Base-by-base conservation (phyloP, 2,113 vertebrate species). In the Passer domesticus region DNA sequence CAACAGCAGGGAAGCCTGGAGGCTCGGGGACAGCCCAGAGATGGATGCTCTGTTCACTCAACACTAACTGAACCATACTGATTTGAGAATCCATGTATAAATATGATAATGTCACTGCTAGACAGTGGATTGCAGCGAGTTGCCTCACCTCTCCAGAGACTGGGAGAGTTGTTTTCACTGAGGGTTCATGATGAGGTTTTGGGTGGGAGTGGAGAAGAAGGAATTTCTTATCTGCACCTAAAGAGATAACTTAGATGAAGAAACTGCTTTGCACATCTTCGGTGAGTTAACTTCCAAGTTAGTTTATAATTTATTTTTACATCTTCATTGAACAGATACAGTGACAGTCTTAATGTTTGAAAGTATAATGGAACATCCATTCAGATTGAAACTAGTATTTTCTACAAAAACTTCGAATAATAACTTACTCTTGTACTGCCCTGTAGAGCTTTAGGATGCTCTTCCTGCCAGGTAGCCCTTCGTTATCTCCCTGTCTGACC, bases 221-320 rank as follows among this genome's bases (percentile, higher is more conserved):
- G 63, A 92, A 92, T 95, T 83, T 83, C 83, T 90, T 94, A 90
- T 93, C 88, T 93, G 37, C 41, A 67, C 6, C 49, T 39, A 13
- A 66, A 84, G 49, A 87, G 59, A 87, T 94, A 94, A 86, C 30
- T 39, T 83, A 80, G 59, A 74, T 83, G 43, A 92, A 78, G 73
- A 74, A 87, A 70, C 39, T 7, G n/a, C 60, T 86, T 80, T 46
- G 21, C 43, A 35, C 21, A 35, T 86, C 28, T 90, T 87, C 5
- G 2, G 22, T 17, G 10, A 77, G 47, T 63, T 74, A 56, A 56
- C 47, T 94, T 93, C 52, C 52, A 83, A 78, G 30, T 15, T 50
- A 60, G 33, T 37, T 67, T 69, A 15, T 63, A 46, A 67, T 83
- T 69, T 79, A 35, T 31, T 82, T 92, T 75, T 69, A 27, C 13